phyloP scores from a whole-genome alignment of 2,113 vertebrate genomes.

The Galemys pyrenaicus region DNA sequence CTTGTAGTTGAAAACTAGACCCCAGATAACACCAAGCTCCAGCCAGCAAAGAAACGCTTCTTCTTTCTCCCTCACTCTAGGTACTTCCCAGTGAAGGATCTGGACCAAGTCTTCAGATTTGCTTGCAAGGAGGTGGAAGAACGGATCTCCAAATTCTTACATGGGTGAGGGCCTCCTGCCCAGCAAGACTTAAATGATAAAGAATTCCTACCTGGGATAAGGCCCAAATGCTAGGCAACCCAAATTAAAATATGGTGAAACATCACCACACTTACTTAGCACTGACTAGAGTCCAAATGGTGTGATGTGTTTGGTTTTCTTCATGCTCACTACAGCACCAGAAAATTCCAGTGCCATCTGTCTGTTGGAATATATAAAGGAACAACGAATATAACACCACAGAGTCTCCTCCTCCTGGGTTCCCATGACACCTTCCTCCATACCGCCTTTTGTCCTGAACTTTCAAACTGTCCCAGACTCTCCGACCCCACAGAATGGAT shows the following conservation, averaged over 20 bases:
- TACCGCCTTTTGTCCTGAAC: background rate
- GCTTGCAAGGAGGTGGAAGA: background rate
- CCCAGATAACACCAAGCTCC: background rate
- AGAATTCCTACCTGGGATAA: background rate
- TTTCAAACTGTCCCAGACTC: background rate
- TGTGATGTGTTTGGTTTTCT: background rate
- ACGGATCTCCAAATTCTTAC: background rate
- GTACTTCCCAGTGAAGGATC: background rate
- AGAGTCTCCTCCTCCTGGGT: background rate
- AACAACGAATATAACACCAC: background rate
- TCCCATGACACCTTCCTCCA: background rate
- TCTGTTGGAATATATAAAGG: background rate
- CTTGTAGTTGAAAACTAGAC: background rate
- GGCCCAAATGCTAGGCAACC: background rate
- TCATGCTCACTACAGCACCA: background rate
- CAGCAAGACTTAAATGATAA: background rate
- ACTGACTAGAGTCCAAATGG: background rate
- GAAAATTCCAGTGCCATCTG: background rate
- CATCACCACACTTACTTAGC: background rate
- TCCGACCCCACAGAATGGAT: background rate
- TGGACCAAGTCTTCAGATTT: background rate
- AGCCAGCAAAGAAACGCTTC: background rate
- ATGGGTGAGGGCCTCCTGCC: background rate
- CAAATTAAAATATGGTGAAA: background rate
- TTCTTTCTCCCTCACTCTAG: background rate